Evolutionary conservation across 1,140 invertebrate species (phyloP), one percentile per base, ranked within the genome.

Genomic region (Eulimnadia texana): DNA sequence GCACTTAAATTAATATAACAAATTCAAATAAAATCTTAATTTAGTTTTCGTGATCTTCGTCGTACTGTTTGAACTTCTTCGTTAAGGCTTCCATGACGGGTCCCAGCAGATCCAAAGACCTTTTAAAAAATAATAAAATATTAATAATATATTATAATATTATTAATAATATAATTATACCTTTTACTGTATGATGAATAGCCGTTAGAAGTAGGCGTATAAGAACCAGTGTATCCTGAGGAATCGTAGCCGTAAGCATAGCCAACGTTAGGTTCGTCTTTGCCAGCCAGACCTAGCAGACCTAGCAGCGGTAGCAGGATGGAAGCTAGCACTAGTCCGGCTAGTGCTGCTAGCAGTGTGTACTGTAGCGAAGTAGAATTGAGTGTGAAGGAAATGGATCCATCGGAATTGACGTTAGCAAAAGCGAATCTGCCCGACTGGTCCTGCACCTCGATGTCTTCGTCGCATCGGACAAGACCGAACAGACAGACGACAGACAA

Each of bases 281-380:
- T 63, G 19, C 56, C 62, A 25, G 22, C 42, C 22, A 63, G 50
- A 22, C 62, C 62, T 25, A 63, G 50, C 1, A 63, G 50, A 29
- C 62, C 62, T 27, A 63, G 50, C 27, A 63, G 50, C 0, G 62
- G 62, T 13, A 63, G 20, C 6, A 63, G 28, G 9, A 63, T 53
- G 27, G 62, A 56, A 9, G 62, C 55, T 25, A 59, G 23, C 3
- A 63, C 62, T 16, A 63, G 56, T 11, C 49, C 62, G 13, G 56
- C 47, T 28, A 63, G 59, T 33, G 49, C 57, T 47, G 56, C 56
- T 19, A 63, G 22, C 22, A 63, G 52, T 13, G 62, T 51, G 50
- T 59, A 63, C 58, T 63, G 55, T 20, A 63, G 62, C 9, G 62
- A 63, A 1, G 55, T 59, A 20, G 50, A 27, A 11, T 63, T 63